A percentile compares a stretch with the other conserved stretches of the same genome.
Conservation (phyloP, 2,888 invertebrate species). For the Lissocephala sabroskyi region DNA sequence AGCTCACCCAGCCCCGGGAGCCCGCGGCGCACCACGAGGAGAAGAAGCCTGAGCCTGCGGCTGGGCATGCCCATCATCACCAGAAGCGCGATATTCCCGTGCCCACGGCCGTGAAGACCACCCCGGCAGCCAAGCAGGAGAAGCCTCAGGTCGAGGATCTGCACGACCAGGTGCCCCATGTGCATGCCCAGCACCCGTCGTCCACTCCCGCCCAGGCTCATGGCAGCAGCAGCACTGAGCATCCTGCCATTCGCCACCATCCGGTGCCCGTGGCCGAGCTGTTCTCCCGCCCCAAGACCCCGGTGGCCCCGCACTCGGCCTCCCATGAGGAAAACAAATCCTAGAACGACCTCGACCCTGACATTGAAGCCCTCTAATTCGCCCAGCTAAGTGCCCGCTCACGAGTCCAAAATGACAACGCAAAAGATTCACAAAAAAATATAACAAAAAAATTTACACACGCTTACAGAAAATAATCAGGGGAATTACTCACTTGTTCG, state of each 20-base stretch:
- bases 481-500: background rate
- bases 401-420: conserved; percentile 11
- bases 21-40: background rate
- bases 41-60: conserved; percentile 1
- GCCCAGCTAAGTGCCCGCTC: conserved; percentile 1
- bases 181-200: background rate
- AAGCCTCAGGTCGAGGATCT: conserved; percentile 16
- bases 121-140: conserved; percentile 24
- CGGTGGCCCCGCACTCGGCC: too few species aligned
- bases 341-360: too few species aligned
- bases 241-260: conserved; percentile 35
- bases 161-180: conserved; percentile 8
- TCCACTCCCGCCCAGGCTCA: too few species aligned
- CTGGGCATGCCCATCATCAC: background rate
- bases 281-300: conserved; percentile 28
- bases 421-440: conserved; percentile 9
- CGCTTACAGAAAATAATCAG: conserved; percentile 13
- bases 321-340: too few species aligned
- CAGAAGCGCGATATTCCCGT: conserved; percentile 66
- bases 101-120: conserved; percentile 49
- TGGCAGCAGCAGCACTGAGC: conserved; percentile 15
- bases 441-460: conserved; percentile 20
- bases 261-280: conserved; percentile 65
- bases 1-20: background rate
- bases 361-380: too few species aligned